Evolutionary conservation across 2,113 vertebrate genomes (phyloP), one percentile per base, ranked within the genome.

Genomic region (Silurus asotus): DNA sequence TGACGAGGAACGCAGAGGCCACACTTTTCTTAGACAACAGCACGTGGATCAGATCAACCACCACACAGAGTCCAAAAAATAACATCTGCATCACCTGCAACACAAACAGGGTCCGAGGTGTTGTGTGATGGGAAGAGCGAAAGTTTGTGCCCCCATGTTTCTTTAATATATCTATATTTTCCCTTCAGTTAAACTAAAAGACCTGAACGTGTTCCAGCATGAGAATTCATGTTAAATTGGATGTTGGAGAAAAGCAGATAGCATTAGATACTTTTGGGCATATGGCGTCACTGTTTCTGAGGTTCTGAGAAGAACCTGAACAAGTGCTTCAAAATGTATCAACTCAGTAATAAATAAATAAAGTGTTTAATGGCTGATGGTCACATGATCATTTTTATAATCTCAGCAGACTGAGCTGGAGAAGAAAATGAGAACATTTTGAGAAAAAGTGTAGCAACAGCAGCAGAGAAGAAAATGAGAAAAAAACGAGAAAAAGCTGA

Each of bases 11-110:
- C 11, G 49, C n/a, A 3, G 83, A 56, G n/a, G 61, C 7, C 6
- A 84, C 77, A 28, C 45, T 78, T 67, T 83, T 88, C 49, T 62
- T 81, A 5, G 88, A 86, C 61, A 92, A 74, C 51, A 87, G 83
- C 28, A 89, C 20, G 19, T 84, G 75, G 59, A 86, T 25, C 14
- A 89, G 19, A 77, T 92, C 89, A 59, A 23, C 64, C 17, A 88
- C 49, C 8, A 88, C 59, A 80, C 89, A 87, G 6, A 92, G 6
- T 5, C 87, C 87, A 83, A 92, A 91, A 62, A 92, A 91, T 14
- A 90, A 84, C 14, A 87, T 69, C 9, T 87, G 91, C 11, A 94
- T 88, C 48, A 88, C 87, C 91, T 92, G 82, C n/a, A 49, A 3
- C 17, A 80, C 77, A 14, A 7, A 76, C 56, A 51, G 4, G 65